These are phyloP conservation scores for Phalera bucephala DNA, from an alignment of 2,888 invertebrate species.

Conservation along the genomic window DNA sequence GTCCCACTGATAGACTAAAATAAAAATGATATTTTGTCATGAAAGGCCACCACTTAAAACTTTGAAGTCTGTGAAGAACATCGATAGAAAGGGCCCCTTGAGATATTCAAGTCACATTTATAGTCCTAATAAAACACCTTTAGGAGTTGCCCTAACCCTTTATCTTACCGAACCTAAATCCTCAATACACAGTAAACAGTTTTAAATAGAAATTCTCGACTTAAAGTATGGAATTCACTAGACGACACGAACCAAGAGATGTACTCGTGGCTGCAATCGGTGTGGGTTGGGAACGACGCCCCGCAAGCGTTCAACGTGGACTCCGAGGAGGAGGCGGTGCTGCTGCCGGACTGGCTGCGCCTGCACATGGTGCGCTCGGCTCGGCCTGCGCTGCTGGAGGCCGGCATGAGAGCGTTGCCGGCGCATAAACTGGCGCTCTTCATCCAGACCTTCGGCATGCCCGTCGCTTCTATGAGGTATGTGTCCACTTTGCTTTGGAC, in stretches of 20 bases:
- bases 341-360: conserved; percentile 97
- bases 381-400: conserved; percentile 91
- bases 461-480: conserved; percentile 92
- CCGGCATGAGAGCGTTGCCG: conserved; percentile 93
- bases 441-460: conserved; percentile 98
- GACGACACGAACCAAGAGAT: conserved; percentile 83
- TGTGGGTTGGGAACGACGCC: conserved; percentile 91
- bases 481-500: conserved; percentile 10
- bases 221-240: too few relatives aligned
- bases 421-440: conserved; percentile 95
- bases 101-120: too few relatives aligned
- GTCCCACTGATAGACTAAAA: too few relatives aligned
- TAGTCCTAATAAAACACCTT: too few relatives aligned
- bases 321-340: conserved; percentile 90
- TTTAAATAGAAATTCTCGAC: too few relatives aligned
- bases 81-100: too few relatives aligned
- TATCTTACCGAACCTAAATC: too few relatives aligned
- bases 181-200: too few relatives aligned
- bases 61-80: too few relatives aligned
- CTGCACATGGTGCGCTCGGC: conserved; percentile 94
- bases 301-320: conserved; percentile 88
- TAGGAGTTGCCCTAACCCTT: too few relatives aligned
- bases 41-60: too few relatives aligned
- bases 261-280: conserved; percentile 83
- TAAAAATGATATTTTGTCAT: too few relatives aligned